Conservation (phyloP, 2,888 invertebrate species). For the Graphium colonna region DNA sequence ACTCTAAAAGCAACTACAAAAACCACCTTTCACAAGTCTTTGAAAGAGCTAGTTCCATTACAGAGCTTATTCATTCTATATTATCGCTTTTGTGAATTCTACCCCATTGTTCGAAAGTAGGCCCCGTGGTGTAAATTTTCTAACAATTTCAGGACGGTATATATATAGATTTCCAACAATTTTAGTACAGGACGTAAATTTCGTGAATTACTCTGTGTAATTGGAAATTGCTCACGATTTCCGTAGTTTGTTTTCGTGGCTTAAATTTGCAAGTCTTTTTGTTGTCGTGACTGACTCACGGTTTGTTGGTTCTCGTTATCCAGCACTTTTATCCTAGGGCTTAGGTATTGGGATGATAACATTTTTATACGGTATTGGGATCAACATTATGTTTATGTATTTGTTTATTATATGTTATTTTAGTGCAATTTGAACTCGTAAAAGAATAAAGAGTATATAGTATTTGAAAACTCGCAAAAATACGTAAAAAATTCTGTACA, state of each 20-base stretch:
- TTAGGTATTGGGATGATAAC: too few relatives aligned
- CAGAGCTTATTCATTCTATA: slow-evolving; percentile 45
- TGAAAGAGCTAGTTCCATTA: slow-evolving; percentile 19
- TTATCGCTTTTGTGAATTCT: slow-evolving; percentile 54
- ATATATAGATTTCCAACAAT: not conserved
- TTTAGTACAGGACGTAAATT: too few relatives aligned
- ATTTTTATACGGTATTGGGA: too few relatives aligned
- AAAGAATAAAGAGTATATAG: too few relatives aligned
- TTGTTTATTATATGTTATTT: too few relatives aligned
- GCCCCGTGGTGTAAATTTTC: slow-evolving; percentile 51
- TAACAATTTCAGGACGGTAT: slow-evolving; percentile 23
- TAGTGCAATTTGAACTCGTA: too few relatives aligned
- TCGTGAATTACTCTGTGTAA: too few relatives aligned
- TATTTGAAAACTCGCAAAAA: too few relatives aligned
- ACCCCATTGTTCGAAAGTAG: slow-evolving; percentile 58
- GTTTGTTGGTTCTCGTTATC: not conserved
- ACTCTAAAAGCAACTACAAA: slow-evolving; percentile 16
- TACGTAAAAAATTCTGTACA: too few relatives aligned
- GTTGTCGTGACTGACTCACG: not conserved
- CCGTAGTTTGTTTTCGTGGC: not conserved
- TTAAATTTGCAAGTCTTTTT: not conserved
- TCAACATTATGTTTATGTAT: too few relatives aligned
- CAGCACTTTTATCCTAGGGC: too few relatives aligned
- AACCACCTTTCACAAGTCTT: slow-evolving; percentile 17
- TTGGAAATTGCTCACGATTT: not conserved